A percentile compares a stretch with the other conserved stretches of the same genome.
Evolutionary conservation across 2,888 invertebrate species (phyloP).

Genomic region (Dryococelus australis): DNA sequence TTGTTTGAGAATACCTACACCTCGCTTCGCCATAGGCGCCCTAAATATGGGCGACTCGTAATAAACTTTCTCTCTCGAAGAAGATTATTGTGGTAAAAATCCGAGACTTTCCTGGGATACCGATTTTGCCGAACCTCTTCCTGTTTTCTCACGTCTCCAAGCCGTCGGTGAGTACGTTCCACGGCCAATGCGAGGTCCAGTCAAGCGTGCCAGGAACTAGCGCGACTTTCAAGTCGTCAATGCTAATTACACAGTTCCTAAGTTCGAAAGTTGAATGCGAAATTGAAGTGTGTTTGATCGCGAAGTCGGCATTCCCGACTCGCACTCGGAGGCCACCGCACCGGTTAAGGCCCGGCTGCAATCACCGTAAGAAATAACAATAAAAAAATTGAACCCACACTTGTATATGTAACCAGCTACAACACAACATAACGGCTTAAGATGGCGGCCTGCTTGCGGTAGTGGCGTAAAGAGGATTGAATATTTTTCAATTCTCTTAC

Average conservation of each 20-base stretch:
- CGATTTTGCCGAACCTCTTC: background rate
- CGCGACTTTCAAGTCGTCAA: background rate
- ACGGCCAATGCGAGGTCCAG: background rate
- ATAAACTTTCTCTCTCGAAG: background rate
- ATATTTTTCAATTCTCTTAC: too few species aligned
- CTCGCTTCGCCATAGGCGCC: background rate
- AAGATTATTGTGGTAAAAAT: background rate
- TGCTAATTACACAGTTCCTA: background rate
- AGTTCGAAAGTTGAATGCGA: background rate
- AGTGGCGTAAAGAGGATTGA: too few species aligned
- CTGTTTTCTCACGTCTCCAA: background rate
- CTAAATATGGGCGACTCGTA: background rate
- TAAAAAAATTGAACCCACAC: too few species aligned
- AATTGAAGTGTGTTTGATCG: background rate
- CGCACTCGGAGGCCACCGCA: too few species aligned
- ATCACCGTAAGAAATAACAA: too few species aligned
- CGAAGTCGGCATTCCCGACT: too few species aligned
- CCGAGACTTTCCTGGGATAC: background rate
- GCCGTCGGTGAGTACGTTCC: background rate
- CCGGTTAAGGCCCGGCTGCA: too few species aligned
- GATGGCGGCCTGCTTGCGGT: too few species aligned
- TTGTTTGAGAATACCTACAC: background rate
- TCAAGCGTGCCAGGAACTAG: background rate
- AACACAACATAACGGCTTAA: too few species aligned
- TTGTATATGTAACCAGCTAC: too few species aligned